These are phyloP conservation scores for Antheraea pernyi DNA, from an alignment of 1,140 invertebrate genomes.

Conservation along the genomic window DNA sequence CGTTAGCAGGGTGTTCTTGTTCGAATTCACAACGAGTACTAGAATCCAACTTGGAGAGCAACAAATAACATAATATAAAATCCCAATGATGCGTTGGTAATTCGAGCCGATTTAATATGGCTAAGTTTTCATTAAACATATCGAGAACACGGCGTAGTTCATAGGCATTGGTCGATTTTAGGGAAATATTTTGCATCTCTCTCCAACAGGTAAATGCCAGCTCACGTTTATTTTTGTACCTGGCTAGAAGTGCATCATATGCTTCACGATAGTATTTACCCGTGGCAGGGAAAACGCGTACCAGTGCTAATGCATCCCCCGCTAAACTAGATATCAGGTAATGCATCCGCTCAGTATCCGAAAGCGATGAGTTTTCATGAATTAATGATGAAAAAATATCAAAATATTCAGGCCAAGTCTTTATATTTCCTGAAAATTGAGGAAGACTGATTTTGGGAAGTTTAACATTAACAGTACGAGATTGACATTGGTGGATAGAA, in stretches of 20 bases:
- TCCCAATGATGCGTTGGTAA: constrained; percentile 16
- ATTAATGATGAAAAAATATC: neutral
- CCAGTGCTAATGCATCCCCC: no score
- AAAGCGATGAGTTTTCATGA: no score
- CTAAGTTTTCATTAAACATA: constrained; percentile 14
- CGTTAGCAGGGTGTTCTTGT: neutral
- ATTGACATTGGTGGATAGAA: neutral
- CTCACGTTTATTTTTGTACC: constrained; percentile 15
- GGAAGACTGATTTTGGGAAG: neutral
- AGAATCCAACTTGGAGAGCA: constrained; percentile 13
- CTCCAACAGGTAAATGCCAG: constrained; percentile 14
- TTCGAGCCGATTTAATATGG: constrained; percentile 7
- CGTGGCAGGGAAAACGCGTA: neutral
- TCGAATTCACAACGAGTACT: constrained; percentile 14
- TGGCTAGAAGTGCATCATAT: neutral
- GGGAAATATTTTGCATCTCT: constrained; percentile 11
- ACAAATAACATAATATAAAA: constrained; percentile 11
- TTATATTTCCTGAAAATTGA: neutral
- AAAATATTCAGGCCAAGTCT: neutral
- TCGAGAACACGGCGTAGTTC: constrained; percentile 10
- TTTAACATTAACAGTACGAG: no score
- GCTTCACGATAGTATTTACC: neutral
- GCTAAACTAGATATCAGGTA: neutral
- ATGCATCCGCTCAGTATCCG: neutral
- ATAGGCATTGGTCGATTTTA: constrained; percentile 2